phyloP scores from a whole-genome alignment of 2,797 vertebrate species.

The Hyperoplus immaculatus region DNA sequence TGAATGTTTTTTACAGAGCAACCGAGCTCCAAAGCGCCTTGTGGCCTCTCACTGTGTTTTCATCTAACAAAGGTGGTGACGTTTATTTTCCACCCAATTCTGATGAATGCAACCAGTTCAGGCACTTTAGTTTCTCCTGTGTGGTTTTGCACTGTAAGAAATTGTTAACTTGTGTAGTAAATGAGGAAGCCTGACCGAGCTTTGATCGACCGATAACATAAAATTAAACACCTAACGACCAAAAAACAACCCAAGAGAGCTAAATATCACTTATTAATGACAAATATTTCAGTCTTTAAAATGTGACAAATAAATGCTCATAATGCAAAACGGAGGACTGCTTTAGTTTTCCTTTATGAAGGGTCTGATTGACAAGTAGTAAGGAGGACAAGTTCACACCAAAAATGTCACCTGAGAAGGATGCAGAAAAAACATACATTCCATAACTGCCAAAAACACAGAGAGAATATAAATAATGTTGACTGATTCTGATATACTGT shows the following conservation, averaged over 20 bases:
- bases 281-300: constrained; percentile 49
- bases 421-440: constrained; percentile 22
- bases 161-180: neutral
- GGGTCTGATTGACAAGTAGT: constrained; percentile 49
- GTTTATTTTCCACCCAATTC: constrained; percentile 13
- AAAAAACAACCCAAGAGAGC: neutral
- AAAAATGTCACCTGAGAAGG: constrained; percentile 64
- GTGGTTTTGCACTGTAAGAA: neutral
- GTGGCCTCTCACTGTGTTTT: neutral
- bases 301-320: constrained; percentile 50
- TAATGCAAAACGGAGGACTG: constrained; percentile 35
- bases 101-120: constrained; percentile 29
- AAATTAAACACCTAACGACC: neutral
- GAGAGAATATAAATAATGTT: neutral
- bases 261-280: neutral
- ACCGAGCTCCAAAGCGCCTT: no score
- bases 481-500: neutral
- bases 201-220: neutral
- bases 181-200: neutral
- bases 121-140: constrained; percentile 15
- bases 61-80: neutral
- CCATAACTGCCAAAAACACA: neutral
- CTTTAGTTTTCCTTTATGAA: constrained; percentile 24
- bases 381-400: constrained; percentile 66
- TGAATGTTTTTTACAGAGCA: neutral